Evolutionary conservation across 2,113 vertebrate genomes (phyloP).

Genomic region (Bucco capensis): DNA sequence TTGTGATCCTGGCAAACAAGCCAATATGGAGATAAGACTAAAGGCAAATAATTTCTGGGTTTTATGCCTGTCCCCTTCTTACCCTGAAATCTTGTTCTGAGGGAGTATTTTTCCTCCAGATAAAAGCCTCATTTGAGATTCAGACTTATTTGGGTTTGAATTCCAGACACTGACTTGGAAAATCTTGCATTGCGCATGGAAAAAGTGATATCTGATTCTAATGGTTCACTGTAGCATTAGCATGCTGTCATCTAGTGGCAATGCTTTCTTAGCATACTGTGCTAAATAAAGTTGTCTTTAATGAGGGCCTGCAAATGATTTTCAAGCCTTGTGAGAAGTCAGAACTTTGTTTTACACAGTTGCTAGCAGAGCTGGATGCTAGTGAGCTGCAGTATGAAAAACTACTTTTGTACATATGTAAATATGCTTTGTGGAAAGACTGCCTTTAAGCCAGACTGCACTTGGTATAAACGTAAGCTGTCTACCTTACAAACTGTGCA

Average conservation of each 20-base stretch:
- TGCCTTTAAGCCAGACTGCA: background rate
- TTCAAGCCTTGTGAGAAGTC: background rate
- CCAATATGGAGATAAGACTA: background rate
- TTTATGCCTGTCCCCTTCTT: background rate
- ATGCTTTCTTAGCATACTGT: slow-evolving; percentile 16
- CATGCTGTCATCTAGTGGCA: slow-evolving; percentile 54
- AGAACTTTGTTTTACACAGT: background rate
- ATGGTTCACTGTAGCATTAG: background rate
- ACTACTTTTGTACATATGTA: background rate
- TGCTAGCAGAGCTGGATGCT: background rate
- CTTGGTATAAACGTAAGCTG: background rate
- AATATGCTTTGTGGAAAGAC: background rate
- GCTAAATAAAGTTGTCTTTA: slow-evolving; percentile 35
- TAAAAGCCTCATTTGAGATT: slow-evolving; percentile 50
- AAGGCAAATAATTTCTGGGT: background rate
- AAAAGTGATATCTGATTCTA: slow-evolving; percentile 60
- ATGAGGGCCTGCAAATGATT: slow-evolving; percentile 22
- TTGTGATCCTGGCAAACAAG: background rate
- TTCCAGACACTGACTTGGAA: slow-evolving; percentile 65
- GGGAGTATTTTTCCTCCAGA: slow-evolving; percentile 40
- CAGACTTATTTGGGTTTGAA: slow-evolving; percentile 61
- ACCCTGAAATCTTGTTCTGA: background rate
- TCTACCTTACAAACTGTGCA: background rate
- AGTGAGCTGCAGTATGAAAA: background rate
- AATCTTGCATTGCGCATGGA: slow-evolving; percentile 47